A percentile compares a stretch with the other conserved stretches of the same genome.
Conservation (phyloP, 2,113 vertebrate species). For the Syngnathus floridae region DNA sequence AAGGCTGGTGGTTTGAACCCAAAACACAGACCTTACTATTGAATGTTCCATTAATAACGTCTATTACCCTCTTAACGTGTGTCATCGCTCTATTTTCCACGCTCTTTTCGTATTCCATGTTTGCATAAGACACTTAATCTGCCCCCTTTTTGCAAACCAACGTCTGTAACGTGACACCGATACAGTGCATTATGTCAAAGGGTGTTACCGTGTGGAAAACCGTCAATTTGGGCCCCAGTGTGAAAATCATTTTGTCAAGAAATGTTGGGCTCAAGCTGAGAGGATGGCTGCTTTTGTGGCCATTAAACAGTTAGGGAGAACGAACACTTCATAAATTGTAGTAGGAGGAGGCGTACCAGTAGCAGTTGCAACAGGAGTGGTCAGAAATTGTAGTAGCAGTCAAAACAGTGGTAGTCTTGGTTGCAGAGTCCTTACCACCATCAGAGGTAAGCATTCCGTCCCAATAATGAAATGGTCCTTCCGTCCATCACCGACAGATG, state of each 20-base stretch:
- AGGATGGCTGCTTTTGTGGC: neutral
- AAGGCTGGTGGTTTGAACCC: constrained; percentile 7
- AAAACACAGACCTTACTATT: neutral
- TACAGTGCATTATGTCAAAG: neutral
- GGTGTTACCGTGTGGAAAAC: neutral
- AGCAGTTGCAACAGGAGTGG: neutral
- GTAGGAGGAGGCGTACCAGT: neutral
- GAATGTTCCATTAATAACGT: constrained; percentile 5
- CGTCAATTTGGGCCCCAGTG: neutral
- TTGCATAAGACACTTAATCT: neutral
- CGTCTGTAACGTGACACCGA: neutral
- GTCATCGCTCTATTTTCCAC: neutral
- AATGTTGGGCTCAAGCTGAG: neutral
- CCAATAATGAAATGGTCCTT: too few species aligned
- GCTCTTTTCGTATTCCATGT: neutral
- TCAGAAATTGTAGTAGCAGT: neutral
- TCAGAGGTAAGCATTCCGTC: too few species aligned
- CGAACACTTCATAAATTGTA: neutral
- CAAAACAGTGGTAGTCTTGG: too few species aligned
- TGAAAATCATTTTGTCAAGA: neutral
- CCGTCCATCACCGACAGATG: too few species aligned
- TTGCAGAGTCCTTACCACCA: too few species aligned
- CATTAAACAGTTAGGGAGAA: neutral
- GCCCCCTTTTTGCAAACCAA: neutral
- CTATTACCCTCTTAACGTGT: neutral